Evolutionary conservation across 2,113 vertebrate genomes (phyloP).

Genomic region (Aspiorhynchus laticeps): DNA sequence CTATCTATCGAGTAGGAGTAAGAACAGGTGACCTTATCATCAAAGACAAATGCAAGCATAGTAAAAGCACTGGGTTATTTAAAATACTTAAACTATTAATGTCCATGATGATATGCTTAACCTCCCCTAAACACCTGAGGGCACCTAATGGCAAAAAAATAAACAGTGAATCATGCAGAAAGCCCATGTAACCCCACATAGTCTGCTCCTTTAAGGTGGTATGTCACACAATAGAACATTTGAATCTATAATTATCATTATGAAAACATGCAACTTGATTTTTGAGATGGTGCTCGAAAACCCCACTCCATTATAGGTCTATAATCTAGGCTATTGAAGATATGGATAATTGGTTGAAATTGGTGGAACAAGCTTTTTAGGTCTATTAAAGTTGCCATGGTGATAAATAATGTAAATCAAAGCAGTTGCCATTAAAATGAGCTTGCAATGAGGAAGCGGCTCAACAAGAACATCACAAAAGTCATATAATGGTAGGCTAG

Average conservation of each 20-base stretch:
- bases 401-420: not conserved
- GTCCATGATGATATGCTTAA: not conserved
- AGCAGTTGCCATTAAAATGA: not conserved
- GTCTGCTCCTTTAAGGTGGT: not conserved
- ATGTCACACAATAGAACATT: not conserved
- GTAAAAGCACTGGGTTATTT: not conserved
- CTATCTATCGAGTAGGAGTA: not conserved
- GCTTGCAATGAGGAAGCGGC: not conserved
- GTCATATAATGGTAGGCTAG: not conserved
- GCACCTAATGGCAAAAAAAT: slow-evolving; percentile 1
- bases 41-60: not conserved
- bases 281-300: not conserved
- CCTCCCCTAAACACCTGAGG: not conserved
- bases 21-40: not conserved
- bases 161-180: not conserved
- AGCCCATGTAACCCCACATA: not conserved
- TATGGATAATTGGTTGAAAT: not conserved
- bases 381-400: not conserved
- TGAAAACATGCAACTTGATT: not conserved
- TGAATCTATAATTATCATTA: not conserved
- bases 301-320: not conserved
- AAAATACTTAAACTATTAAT: not conserved
- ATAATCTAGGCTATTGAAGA: not conserved
- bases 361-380: not conserved
- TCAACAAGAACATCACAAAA: not conserved